Percentiles rank a stretch among this genome's conserved stretches.
phyloP scores from a whole-genome alignment of 1,140 invertebrate species.

The Bombus terrestris region DNA sequence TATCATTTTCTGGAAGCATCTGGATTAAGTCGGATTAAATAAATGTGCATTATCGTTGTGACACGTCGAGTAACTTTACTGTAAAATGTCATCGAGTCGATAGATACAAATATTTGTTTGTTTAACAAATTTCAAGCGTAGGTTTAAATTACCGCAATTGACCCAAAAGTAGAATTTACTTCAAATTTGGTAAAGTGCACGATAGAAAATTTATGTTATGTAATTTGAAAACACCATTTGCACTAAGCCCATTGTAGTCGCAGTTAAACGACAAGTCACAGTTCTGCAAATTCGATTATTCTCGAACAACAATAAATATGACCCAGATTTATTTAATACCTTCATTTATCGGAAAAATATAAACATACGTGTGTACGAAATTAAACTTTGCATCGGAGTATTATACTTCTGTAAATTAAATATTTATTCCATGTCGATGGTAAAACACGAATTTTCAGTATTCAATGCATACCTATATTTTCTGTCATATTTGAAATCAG shows the following conservation, averaged over 20 bases:
- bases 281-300: neutral
- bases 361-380: neutral
- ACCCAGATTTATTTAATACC: neutral
- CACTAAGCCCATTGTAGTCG: neutral
- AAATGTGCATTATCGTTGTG: neutral
- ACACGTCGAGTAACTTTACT: neutral
- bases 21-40: neutral
- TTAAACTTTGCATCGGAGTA: neutral
- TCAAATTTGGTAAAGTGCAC: too few species aligned
- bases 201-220: neutral
- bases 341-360: neutral
- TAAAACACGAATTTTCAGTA: neutral
- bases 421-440: neutral
- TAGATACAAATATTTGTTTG: too few species aligned
- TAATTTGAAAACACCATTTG: neutral
- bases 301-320: neutral
- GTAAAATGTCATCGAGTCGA: too few species aligned
- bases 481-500: neutral
- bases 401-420: neutral
- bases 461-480: neutral
- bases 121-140: too few species aligned
- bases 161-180: neutral
- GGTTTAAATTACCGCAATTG: neutral
- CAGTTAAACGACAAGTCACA: neutral
- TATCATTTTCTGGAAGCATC: neutral